These are phyloP conservation scores for Phoebastria nigripes DNA, from an alignment of 2,797 vertebrate genomes.

Conservation along the genomic window DNA sequence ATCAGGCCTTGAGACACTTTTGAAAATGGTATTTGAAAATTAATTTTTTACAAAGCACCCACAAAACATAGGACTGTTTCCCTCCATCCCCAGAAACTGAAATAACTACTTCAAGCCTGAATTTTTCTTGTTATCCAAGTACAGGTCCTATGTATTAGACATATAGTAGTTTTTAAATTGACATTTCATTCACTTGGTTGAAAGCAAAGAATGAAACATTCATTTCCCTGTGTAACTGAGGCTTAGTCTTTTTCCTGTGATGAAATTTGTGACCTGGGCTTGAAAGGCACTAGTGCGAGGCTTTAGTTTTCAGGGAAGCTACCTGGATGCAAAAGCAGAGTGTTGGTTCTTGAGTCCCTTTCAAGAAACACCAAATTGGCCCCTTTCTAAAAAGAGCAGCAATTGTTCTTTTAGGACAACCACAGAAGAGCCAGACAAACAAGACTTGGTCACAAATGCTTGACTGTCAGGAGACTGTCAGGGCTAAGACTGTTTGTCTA, in stretches of 20 bases:
- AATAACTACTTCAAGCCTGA: background rate
- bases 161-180: background rate
- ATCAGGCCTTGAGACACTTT: background rate
- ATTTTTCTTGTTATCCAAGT: background rate
- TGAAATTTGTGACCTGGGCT: background rate
- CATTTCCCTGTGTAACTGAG: background rate
- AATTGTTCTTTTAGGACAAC: background rate
- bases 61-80: background rate
- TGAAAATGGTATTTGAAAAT: background rate
- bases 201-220: background rate
- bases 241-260: background rate
- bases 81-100: background rate
- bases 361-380: background rate
- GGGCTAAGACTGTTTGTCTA: background rate
- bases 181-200: background rate
- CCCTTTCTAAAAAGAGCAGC: background rate
- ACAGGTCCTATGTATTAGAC: background rate
- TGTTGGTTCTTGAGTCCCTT: background rate
- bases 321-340: background rate
- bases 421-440: background rate
- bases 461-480: background rate
- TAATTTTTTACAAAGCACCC: background rate
- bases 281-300: background rate
- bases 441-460: background rate
- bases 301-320: background rate